Conservation (phyloP, 2,113 vertebrate genomes). For the Panthera uncia region DNA sequence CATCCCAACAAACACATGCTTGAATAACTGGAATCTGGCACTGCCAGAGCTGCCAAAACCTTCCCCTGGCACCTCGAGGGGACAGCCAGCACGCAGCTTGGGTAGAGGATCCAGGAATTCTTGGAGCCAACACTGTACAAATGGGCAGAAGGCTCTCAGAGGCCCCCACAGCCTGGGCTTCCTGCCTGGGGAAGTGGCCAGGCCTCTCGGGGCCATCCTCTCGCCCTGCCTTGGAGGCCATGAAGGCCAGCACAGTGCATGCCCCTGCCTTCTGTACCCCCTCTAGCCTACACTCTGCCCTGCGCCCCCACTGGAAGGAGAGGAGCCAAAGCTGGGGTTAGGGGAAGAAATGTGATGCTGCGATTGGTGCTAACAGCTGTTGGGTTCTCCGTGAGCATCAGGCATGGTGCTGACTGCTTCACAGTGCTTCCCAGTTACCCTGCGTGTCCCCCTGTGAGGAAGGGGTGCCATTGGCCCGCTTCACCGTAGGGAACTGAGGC, state of each 20-base stretch:
- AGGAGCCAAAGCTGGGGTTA: not conserved
- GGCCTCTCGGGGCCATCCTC: not conserved
- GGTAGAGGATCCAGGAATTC: constrained; percentile 67
- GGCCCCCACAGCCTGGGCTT: constrained; percentile 31
- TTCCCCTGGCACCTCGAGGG: constrained; percentile 43
- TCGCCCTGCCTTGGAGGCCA: not conserved
- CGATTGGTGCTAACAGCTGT: not conserved
- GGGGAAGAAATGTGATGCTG: accelerated
- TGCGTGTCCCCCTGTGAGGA: not conserved
- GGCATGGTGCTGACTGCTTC: not conserved
- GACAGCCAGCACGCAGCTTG: not conserved
- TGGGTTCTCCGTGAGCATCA: not conserved
- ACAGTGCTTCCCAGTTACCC: not conserved
- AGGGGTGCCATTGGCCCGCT: not conserved
- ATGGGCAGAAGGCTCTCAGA: not conserved
- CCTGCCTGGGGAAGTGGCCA: constrained; percentile 51
- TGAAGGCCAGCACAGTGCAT: not conserved
- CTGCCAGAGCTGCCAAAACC: not conserved
- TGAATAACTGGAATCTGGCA: constrained; percentile 23
- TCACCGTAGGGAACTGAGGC: not conserved
- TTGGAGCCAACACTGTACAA: constrained; percentile 37
- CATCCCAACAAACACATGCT: not conserved
- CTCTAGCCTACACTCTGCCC: not conserved
- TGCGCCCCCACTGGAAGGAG: not conserved
- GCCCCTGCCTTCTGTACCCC: not conserved